phyloP scores from a whole-genome alignment of 2,888 invertebrate species.

The Cremastobaeus sp. region DNA sequence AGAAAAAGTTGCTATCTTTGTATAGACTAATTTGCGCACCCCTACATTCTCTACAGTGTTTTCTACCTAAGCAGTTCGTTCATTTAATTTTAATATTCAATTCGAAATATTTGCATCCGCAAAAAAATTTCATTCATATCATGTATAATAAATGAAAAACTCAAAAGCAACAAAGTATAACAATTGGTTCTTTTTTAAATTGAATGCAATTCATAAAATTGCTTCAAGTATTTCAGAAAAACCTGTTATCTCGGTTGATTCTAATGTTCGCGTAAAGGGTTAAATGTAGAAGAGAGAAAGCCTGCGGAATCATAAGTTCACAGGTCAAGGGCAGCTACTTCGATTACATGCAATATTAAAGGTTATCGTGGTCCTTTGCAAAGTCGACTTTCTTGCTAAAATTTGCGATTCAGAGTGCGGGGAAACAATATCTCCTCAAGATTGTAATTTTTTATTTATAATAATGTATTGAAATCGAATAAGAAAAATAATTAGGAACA shows the following conservation, averaged over 20 bases:
- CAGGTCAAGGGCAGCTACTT: slow-evolving; percentile 54
- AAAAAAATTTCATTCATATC: too few relatives aligned
- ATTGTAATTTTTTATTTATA: too few relatives aligned
- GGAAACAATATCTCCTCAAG: slow-evolving; percentile 8
- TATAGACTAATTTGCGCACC: too few relatives aligned
- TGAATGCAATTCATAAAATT: slow-evolving; percentile 23
- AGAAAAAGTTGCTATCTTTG: too few relatives aligned
- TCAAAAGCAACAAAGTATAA: too few relatives aligned
- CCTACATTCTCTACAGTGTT: too few relatives aligned
- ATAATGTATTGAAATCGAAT: too few relatives aligned
- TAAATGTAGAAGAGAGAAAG: slow-evolving; percentile 35
- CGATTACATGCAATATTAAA: slow-evolving; percentile 51
- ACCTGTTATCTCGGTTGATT: slow-evolving; percentile 36
- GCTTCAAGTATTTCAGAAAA: slow-evolving; percentile 36
- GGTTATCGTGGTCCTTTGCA: slow-evolving; percentile 41
- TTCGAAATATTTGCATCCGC: too few relatives aligned
- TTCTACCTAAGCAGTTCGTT: too few relatives aligned
- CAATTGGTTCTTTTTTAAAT: slow-evolving; percentile 12
- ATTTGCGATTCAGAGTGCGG: slow-evolving; percentile 15
- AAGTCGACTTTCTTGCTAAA: slow-evolving; percentile 23
- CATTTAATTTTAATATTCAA: too few relatives aligned
- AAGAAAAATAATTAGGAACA: too few relatives aligned
- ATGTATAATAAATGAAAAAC: too few relatives aligned
- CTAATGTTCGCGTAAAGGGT: slow-evolving; percentile 44
- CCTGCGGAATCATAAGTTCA: slow-evolving; percentile 48